phyloP scores from a whole-genome alignment of 2,888 invertebrate genomes.

The Meiosimyza decipiens region DNA sequence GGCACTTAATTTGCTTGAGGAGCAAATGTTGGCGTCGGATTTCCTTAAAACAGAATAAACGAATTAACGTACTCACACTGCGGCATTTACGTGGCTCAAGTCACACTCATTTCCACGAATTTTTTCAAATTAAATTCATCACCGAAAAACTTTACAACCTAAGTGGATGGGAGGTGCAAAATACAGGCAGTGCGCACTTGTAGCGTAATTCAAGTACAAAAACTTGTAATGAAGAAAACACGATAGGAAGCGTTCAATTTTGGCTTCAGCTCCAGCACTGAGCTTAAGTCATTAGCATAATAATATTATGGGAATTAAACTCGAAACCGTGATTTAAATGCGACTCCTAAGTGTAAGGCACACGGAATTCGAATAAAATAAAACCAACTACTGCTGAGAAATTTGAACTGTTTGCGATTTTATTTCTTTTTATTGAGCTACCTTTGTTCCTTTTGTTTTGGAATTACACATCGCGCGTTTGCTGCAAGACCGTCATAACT shows the following conservation, averaged over 20 bases:
- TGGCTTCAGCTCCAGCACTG: neutral
- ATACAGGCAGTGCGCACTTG: neutral
- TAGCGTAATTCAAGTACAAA: constrained; percentile 1
- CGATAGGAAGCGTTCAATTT: neutral
- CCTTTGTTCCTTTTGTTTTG: no score
- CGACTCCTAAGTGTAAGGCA: constrained; percentile 20
- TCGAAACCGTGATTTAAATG: constrained; percentile 2
- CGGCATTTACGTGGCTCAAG: neutral
- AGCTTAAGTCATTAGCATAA: constrained; percentile 18
- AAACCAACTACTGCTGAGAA: no score
- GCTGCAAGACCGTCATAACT: no score
- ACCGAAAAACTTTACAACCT: neutral
- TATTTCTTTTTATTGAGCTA: neutral
- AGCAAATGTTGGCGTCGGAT: constrained; percentile 11
- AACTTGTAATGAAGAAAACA: neutral
- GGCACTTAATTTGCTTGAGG: constrained; percentile 18
- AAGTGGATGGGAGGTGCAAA: neutral
- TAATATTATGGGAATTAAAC: constrained; percentile 32
- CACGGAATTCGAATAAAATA: neutral
- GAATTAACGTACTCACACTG: no score
- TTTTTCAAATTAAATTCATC: neutral
- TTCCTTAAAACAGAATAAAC: neutral
- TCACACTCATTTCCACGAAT: neutral
- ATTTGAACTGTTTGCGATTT: neutral
- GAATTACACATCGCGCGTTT: no score